Evolutionary conservation across 2,113 vertebrate genomes (phyloP).

Genomic region (Hucho hucho): DNA sequence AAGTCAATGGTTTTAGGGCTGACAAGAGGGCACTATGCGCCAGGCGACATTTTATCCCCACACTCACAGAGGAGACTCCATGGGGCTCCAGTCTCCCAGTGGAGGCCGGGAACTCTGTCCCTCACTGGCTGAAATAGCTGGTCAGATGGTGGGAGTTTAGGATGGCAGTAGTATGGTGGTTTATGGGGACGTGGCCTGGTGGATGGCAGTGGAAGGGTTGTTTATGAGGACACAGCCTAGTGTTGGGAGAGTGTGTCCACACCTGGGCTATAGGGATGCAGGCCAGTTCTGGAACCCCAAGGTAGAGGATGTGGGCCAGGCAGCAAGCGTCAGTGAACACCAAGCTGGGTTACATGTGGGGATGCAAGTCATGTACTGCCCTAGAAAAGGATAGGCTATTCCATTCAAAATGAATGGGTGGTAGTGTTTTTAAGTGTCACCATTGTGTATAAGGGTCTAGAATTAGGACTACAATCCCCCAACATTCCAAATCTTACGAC

Average conservation of each 20-base stretch:
- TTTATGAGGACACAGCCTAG: not conserved
- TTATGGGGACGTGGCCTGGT: not conserved
- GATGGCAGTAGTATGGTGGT: not conserved
- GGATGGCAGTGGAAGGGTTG: too few species aligned
- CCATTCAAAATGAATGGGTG: not conserved
- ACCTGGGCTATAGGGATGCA: not conserved
- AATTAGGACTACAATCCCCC: too few species aligned
- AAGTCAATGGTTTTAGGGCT: constrained; percentile 46
- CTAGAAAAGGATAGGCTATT: not conserved
- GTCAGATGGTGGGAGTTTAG: not conserved
- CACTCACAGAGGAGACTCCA: constrained; percentile 23
- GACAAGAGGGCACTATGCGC: constrained; percentile 16
- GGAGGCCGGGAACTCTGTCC: not conserved
- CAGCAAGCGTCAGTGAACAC: too few species aligned
- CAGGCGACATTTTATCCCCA: constrained; percentile 3
- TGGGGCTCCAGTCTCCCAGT: constrained; percentile 6
- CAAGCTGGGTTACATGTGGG: not conserved
- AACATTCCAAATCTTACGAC: too few species aligned
- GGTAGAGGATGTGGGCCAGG: not conserved
- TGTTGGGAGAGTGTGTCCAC: not conserved
- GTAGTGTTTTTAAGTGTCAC: too few species aligned
- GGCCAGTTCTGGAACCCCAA: too few species aligned
- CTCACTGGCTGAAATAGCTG: not conserved
- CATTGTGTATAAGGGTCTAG: too few species aligned
- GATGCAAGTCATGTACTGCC: not conserved